Evolutionary conservation across 2,113 vertebrate species (phyloP).

Genomic region (Odobenus rosmarus): DNA sequence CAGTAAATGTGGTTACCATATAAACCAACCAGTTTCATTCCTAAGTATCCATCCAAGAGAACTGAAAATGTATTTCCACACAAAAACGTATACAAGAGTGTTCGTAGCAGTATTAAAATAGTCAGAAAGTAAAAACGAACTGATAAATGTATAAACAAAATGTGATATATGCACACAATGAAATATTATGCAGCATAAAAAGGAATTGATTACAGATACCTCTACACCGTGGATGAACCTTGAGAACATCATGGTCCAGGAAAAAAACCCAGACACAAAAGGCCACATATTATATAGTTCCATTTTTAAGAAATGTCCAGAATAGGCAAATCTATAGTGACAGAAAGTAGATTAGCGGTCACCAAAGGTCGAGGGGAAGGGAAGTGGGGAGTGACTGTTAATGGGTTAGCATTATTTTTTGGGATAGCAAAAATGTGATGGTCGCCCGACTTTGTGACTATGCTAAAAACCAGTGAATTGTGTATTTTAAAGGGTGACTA

Average conservation of each 20-base stretch:
- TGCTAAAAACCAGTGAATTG: background rate
- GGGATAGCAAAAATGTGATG: background rate
- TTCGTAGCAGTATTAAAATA: background rate
- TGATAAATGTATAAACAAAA: background rate
- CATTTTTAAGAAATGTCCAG: background rate
- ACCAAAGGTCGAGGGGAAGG: background rate
- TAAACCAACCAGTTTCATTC: background rate
- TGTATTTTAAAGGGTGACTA: background rate
- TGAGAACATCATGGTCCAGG: background rate
- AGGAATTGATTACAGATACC: background rate
- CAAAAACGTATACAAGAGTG: background rate
- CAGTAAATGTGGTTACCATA: background rate
- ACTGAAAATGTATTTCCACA: background rate
- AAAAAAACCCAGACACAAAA: background rate
- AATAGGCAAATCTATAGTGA: background rate
- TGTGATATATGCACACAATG: background rate
- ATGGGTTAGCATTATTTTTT: background rate
- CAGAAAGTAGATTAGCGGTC: background rate
- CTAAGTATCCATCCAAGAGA: background rate
- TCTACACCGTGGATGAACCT: background rate
- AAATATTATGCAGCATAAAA: constrained; percentile 12
- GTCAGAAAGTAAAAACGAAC: background rate
- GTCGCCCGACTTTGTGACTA: background rate
- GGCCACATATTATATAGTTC: background rate
- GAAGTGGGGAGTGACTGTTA: background rate